Conservation (phyloP, 2,113 vertebrate genomes). For the Ailurus styani region DNA sequence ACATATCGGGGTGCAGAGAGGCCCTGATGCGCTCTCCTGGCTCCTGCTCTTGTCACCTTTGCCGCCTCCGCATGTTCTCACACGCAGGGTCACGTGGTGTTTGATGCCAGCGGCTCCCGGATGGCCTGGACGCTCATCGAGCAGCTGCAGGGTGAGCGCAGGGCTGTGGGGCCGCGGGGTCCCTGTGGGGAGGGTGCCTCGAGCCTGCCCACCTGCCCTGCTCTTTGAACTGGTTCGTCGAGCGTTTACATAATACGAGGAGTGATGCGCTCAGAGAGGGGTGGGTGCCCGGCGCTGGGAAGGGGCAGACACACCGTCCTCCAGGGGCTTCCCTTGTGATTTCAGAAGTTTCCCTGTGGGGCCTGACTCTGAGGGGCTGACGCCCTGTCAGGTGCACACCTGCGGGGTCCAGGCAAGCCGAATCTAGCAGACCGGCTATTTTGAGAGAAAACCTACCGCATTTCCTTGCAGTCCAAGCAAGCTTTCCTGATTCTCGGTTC, state of each 20-base stretch:
- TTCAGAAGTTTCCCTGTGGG: background rate
- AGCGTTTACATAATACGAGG: background rate
- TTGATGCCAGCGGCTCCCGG: slow-evolving; percentile 95
- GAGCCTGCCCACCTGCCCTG: background rate
- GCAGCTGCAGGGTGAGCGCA: slow-evolving; percentile 91
- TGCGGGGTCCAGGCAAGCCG: background rate
- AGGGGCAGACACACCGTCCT: background rate
- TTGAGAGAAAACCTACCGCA: background rate
- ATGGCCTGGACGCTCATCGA: slow-evolving; percentile 98
- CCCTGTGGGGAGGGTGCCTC: too few relatives aligned
- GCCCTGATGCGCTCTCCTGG: slow-evolving; percentile 19
- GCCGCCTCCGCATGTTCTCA: background rate
- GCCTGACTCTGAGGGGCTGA: background rate
- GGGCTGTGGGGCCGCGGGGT: too few relatives aligned
- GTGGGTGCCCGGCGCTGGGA: background rate
- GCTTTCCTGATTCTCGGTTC: background rate
- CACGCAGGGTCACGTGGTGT: slow-evolving; percentile 94
- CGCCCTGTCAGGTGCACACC: background rate
- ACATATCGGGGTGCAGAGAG: slow-evolving; percentile 39
- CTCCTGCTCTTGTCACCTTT: slow-evolving; percentile 28
- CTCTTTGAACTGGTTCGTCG: background rate
- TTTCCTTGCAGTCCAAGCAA: background rate
- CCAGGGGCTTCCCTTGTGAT: background rate
- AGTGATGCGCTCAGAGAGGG: background rate
- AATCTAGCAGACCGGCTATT: background rate